phyloP scores from a whole-genome alignment of 2,113 vertebrate species.

The Nibea coibor region DNA sequence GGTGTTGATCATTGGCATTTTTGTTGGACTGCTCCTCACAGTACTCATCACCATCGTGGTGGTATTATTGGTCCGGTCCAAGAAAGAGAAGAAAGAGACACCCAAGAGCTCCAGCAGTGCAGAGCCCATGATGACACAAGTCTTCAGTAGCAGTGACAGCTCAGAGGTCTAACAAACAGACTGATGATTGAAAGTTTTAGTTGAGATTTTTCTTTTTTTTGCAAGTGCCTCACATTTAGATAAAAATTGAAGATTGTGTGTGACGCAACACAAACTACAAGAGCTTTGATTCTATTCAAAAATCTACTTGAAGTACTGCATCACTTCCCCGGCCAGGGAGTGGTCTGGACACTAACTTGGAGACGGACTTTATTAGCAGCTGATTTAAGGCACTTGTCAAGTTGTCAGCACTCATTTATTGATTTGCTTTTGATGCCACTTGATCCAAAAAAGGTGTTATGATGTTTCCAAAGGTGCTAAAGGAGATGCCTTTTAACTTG shows the following conservation, averaged over 20 bases:
- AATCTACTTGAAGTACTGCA: slow-evolving; percentile 78
- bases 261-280: slow-evolving; percentile 64
- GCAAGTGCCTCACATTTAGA: slow-evolving; percentile 82
- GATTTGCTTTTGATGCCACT: slow-evolving; percentile 64
- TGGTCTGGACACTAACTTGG: slow-evolving; percentile 30
- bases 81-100: slow-evolving; percentile 65
- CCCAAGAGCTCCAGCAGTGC: slow-evolving; percentile 80
- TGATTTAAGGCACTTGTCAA: slow-evolving; percentile 59
- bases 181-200: slow-evolving; percentile 25
- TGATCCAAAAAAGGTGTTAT: slow-evolving; percentile 63
- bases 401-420: slow-evolving; percentile 46
- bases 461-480: slow-evolving; percentile 78
- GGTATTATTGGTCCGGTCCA: slow-evolving; percentile 79
- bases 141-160: slow-evolving; percentile 82
- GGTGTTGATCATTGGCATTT: slow-evolving; percentile 81
- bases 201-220: slow-evolving; percentile 67
- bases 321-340: slow-evolving; percentile 43
- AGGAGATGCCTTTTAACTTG: slow-evolving; percentile 49
- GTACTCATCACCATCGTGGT: slow-evolving; percentile 80
- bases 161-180: slow-evolving; percentile 89
- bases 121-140: slow-evolving; percentile 84
- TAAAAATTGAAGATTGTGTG: slow-evolving; percentile 64
- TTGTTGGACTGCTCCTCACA: slow-evolving; percentile 83
- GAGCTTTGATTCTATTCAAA: slow-evolving; percentile 70
- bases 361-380: slow-evolving; percentile 44